Evolutionary conservation across 2,113 vertebrate genomes (phyloP), one percentile per base, ranked within the genome.

Genomic region (Dipodomys ordii): DNA sequence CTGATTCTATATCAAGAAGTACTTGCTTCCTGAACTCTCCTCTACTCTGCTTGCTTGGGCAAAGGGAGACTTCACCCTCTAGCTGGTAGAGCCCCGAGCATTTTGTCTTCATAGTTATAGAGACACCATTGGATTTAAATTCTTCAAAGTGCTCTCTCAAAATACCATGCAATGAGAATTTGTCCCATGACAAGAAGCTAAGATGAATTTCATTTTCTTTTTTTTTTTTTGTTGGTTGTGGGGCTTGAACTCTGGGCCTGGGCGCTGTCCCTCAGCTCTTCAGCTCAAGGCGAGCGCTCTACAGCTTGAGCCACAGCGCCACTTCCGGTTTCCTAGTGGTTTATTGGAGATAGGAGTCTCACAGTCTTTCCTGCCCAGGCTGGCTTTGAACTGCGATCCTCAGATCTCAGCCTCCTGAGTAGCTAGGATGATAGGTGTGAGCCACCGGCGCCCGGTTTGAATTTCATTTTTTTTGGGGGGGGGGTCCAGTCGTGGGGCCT

Each of bases 121-220:
- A 83, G 32, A 92, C 35, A 76, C n/a, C 74, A 68, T 53, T 9
- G 69, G 44, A 92, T 86, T 85, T 68, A 79, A 72, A 92, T 64
- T 84, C 25, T 82, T 90, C 23, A 72, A 90, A 92, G 39, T 73
- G 30, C 60, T 91, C 27, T 49, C 88, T 86, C 65, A 32, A 39
- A 91, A 92, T 91, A 83, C 12, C 53, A 80, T 12, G 46, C 30
- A 88, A 53, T 90, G 69, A 78, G 23, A 83, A 88, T 72, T 78
- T 83, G 62, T 16, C 67, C 25, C 19, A 7, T 39, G 74, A 64
- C 60, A 22, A 71, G 86, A 94, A 92, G 73, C n/a, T 64, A 74
- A 92, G 83, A 57, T 62, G 64, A 73, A 44, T 89, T 73, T 1
- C 62, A 7, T 57, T 57, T 16, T 57, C 53, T 18, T 57, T 57